Conservation (phyloP, 2,888 invertebrate genomes). For the Drosophila quinaria region DNA sequence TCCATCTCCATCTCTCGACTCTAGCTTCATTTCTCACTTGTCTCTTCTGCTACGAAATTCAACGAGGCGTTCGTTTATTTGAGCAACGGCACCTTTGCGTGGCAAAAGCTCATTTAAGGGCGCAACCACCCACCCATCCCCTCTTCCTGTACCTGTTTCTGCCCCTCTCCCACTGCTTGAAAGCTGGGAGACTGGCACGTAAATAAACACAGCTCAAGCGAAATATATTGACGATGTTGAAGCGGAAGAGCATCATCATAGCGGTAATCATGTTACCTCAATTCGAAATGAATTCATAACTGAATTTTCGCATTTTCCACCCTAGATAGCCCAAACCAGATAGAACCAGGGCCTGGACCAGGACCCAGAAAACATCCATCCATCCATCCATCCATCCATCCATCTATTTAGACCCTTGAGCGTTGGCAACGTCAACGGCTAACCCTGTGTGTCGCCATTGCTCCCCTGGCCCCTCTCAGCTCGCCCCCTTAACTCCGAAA, state of each 20-base stretch:
- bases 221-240: conserved; percentile 78
- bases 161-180: not conserved
- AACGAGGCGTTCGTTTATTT: conserved; percentile 76
- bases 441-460: conserved; percentile 50
- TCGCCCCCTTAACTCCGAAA: not conserved
- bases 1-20: conserved; percentile 6
- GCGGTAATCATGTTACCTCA: conserved; percentile 85
- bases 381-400: conserved; percentile 15
- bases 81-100: conserved; percentile 76
- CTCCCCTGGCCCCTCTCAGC: not conserved
- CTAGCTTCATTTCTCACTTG: conserved; percentile 19
- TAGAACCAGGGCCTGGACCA: not conserved
- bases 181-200: conserved; percentile 49
- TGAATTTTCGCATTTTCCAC: conserved; percentile 82
- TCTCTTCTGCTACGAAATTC: conserved; percentile 51
- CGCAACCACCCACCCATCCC: not conserved
- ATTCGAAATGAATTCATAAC: conserved; percentile 86
- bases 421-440: conserved; percentile 57
- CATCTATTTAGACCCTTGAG: conserved; percentile 36
- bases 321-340: conserved; percentile 32
- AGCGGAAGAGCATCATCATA: conserved; percentile 82
- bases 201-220: conserved; percentile 78
- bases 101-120: conserved; percentile 74
- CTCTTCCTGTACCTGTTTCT: not conserved
- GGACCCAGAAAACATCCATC: conserved; percentile 9